These are phyloP conservation scores for Spodoptera litura DNA, from an alignment of 1,140 invertebrate species.

Conservation along the genomic window DNA sequence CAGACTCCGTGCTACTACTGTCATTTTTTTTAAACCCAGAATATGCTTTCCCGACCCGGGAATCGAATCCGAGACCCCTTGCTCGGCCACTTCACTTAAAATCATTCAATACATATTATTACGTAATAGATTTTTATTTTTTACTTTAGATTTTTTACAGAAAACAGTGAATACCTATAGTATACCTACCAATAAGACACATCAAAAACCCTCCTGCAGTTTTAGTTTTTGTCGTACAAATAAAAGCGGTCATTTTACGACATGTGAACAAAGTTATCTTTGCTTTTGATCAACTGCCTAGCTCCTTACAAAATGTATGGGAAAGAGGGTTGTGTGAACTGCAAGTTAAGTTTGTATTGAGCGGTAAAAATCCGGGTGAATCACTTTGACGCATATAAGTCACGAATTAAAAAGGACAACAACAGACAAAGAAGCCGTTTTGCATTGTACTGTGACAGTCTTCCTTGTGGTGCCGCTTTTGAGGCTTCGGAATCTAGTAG, in stretches of 20 bases:
- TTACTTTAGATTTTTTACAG: neutral
- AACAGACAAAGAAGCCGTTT: conserved; percentile 83
- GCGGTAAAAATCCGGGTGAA: conserved; percentile 65
- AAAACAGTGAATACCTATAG: neutral
- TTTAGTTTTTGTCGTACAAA: conserved; percentile 56
- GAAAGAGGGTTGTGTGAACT: neutral
- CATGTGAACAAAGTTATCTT: conserved; percentile 28
- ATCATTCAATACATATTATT: too few species aligned
- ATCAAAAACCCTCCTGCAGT: conserved; percentile 49
- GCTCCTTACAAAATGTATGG: neutral
- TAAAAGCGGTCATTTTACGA: conserved; percentile 32
- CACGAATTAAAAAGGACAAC: conserved; percentile 85
- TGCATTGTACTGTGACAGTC: conserved; percentile 82
- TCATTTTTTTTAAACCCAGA: too few species aligned
- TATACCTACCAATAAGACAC: neutral
- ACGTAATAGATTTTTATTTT: too few species aligned
- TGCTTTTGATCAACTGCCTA: neutral
- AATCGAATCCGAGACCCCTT: too few species aligned
- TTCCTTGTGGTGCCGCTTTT: conserved; percentile 78
- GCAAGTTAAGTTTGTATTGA: conserved; percentile 34
- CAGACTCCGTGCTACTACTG: too few species aligned
- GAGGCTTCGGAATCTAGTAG: conserved; percentile 62
- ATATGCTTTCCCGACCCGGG: too few species aligned
- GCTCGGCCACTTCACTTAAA: too few species aligned
- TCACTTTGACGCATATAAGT: conserved; percentile 84